Conservation (phyloP, 2,888 invertebrate species). For the Hymenopus coronatus region DNA sequence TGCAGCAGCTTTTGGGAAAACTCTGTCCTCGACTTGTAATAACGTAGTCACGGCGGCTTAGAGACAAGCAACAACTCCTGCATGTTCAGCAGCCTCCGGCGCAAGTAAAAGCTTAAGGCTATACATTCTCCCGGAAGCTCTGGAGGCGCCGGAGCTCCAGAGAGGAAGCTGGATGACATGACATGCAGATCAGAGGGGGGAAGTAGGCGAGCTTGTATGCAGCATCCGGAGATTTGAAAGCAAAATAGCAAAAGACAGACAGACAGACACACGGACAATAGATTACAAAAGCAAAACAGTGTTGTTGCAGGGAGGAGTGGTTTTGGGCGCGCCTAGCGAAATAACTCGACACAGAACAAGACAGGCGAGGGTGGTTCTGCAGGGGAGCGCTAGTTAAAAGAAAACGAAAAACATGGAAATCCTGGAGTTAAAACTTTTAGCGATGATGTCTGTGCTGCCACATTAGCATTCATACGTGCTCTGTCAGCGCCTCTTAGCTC, state of each 20-base stretch:
- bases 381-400: background rate
- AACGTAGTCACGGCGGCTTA: too few species aligned
- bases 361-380: background rate
- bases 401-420: slow-evolving; percentile 18
- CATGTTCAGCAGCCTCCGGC: too few species aligned
- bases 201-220: background rate
- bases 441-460: slow-evolving; percentile 3
- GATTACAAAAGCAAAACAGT: slow-evolving; percentile 18
- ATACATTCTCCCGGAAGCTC: slow-evolving; percentile 26
- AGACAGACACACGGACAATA: slow-evolving; percentile 25
- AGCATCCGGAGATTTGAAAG: slow-evolving; percentile 25
- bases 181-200: slow-evolving; percentile 25
- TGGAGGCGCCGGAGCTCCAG: slow-evolving; percentile 10
- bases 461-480: too few species aligned
- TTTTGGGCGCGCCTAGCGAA: background rate
- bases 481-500: too few species aligned
- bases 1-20: too few species aligned
- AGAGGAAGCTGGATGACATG: slow-evolving; percentile 25
- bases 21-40: too few species aligned
- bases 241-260: slow-evolving; percentile 17
- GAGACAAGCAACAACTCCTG: too few species aligned
- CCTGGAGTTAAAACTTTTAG: slow-evolving; percentile 19
- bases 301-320: background rate
- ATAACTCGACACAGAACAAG: slow-evolving; percentile 11
- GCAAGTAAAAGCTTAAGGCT: slow-evolving; percentile 25